phyloP scores from a whole-genome alignment of 2,797 vertebrate species.

The Gymnothorax javanicus region DNA sequence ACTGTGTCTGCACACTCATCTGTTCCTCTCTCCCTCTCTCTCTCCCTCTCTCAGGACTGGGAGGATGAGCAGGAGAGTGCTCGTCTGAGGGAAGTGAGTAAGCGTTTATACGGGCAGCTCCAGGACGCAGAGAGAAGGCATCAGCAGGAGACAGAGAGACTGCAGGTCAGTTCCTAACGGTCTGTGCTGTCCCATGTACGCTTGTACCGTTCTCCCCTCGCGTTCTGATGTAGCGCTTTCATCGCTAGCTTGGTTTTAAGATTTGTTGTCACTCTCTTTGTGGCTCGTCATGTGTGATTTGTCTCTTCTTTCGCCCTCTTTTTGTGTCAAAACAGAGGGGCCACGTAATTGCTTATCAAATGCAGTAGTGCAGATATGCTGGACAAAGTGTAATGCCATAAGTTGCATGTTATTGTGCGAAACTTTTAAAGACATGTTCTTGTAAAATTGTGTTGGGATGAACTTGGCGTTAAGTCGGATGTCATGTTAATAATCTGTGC shows the following conservation, averaged over 20 bases:
- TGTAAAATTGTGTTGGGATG: neutral
- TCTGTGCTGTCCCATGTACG: neutral
- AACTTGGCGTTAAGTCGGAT: neutral
- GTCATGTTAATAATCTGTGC: neutral
- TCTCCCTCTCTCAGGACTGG: conserved; percentile 56
- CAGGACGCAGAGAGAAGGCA: conserved; percentile 82
- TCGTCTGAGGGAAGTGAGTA: conserved; percentile 79
- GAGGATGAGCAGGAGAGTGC: conserved; percentile 71
- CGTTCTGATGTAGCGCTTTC: neutral
- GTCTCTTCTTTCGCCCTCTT: neutral
- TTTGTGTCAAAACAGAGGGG: neutral
- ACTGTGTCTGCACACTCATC: conserved; percentile 25
- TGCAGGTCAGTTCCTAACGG: conserved; percentile 74
- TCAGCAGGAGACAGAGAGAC: conserved; percentile 76
- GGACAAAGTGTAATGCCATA: neutral
- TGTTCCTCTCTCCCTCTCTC: neutral
- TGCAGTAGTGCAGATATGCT: neutral
- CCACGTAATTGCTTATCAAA: neutral
- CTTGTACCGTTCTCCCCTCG: neutral
- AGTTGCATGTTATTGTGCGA: neutral
- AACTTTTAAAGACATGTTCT: neutral
- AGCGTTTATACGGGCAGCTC: conserved; percentile 77
- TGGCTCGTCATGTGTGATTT: neutral
- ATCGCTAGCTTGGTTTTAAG: neutral
- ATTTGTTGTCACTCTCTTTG: neutral